Percentiles rank a stretch among this genome's conserved stretches.
Evolutionary conservation across 1,140 invertebrate species (phyloP).

Genomic region (Saccostrea cuccullata): DNA sequence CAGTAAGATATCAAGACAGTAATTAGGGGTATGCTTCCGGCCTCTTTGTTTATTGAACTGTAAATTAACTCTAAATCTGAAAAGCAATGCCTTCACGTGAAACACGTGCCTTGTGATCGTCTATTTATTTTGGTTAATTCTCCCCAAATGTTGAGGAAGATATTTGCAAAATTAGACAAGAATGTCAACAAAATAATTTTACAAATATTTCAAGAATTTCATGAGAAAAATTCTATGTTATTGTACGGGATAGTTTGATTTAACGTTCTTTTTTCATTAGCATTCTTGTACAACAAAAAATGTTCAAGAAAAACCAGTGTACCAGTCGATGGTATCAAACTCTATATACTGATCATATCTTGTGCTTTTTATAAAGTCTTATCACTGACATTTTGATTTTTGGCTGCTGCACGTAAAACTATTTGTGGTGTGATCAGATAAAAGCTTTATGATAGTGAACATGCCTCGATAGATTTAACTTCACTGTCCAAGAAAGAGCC

Average conservation of each 20-base stretch:
- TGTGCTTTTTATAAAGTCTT: neutral
- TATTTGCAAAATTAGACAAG: neutral
- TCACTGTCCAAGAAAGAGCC: constrained; percentile 12
- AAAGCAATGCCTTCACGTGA: neutral
- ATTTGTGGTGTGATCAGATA: constrained; percentile 11
- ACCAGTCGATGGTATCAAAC: neutral
- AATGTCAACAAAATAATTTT: neutral
- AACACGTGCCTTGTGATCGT: neutral
- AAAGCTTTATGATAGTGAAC: constrained; percentile 21
- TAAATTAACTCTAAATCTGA: neutral
- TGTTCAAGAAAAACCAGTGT: too few species aligned
- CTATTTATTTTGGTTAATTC: constrained; percentile 3
- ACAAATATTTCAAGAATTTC: constrained; percentile 3
- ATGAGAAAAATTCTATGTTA: neutral
- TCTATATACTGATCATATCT: constrained; percentile 6
- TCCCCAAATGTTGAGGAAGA: neutral
- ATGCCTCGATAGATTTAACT: constrained; percentile 6
- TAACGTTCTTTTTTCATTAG: neutral
- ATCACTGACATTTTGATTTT: constrained; percentile 32
- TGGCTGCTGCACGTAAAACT: constrained; percentile 24
- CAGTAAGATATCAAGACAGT: constrained; percentile 10
- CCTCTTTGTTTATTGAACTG: constrained; percentile 7
- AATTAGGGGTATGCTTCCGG: constrained; percentile 32
- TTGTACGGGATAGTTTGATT: neutral
- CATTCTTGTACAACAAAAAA: neutral